A percentile compares a stretch with the other conserved stretches of the same genome.
phyloP scores from a whole-genome alignment of 2,797 vertebrate genomes.

The Vireo griseus region DNA sequence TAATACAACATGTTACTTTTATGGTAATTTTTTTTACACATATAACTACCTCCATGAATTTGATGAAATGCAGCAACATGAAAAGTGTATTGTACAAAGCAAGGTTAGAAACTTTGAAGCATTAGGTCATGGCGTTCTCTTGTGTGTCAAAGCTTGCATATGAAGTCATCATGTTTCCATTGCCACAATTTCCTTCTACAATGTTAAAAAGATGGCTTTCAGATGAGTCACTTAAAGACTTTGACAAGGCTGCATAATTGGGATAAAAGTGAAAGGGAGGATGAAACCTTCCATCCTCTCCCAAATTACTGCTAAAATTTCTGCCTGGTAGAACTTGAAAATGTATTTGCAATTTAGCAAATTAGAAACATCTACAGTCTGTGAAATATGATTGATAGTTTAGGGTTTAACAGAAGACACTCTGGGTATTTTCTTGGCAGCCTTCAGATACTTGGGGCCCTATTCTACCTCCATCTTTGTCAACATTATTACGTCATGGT shows the following conservation, averaged over 20 bases:
- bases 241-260: slow-evolving; percentile 62
- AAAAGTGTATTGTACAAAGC: slow-evolving; percentile 74
- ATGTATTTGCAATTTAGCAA: slow-evolving; percentile 63
- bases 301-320: slow-evolving; percentile 65
- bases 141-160: slow-evolving; percentile 68
- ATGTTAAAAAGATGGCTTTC: slow-evolving; percentile 62
- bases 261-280: slow-evolving; percentile 52
- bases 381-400: slow-evolving; percentile 53
- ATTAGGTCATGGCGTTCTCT: slow-evolving; percentile 69
- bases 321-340: slow-evolving; percentile 66
- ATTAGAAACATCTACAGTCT: slow-evolving; percentile 55
- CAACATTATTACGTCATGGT: not conserved
- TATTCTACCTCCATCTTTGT: slow-evolving; percentile 56
- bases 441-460: slow-evolving; percentile 57
- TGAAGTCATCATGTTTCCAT: slow-evolving; percentile 69
- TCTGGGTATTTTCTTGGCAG: slow-evolving; percentile 64
- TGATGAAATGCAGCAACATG: slow-evolving; percentile 81
- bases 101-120: slow-evolving; percentile 62
- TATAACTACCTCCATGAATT: slow-evolving; percentile 96
- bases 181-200: slow-evolving; percentile 67
- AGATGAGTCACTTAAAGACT: slow-evolving; percentile 65
- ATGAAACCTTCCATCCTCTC: slow-evolving; percentile 51
- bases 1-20: slow-evolving; percentile 81
- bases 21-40: slow-evolving; percentile 82
- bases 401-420: slow-evolving; percentile 64